Conservation (phyloP, 2,888 invertebrate genomes). For the Rhorus exstirpatorius region DNA sequence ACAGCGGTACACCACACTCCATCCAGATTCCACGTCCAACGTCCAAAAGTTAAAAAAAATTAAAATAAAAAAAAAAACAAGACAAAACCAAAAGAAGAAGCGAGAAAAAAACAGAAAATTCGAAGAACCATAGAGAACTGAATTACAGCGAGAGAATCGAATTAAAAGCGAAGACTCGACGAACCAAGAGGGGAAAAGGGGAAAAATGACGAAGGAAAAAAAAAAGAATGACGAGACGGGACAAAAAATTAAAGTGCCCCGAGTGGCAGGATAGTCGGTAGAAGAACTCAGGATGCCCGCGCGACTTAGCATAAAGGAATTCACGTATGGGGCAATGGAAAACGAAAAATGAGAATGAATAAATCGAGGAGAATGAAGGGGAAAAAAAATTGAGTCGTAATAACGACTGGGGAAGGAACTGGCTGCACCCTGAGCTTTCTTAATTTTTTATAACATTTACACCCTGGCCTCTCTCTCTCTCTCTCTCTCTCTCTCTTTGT, state of each 20-base stretch:
- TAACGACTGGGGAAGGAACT: slow-evolving; percentile 68
- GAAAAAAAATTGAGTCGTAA: slow-evolving; percentile 40
- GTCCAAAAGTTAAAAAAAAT: slow-evolving; percentile 74
- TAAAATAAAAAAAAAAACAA: slow-evolving; percentile 63
- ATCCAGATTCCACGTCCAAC: slow-evolving; percentile 85
- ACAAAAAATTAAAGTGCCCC: slow-evolving; percentile 72
- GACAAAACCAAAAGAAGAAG: slow-evolving; percentile 54
- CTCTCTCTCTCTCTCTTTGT: too few species aligned
- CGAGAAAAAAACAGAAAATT: slow-evolving; percentile 47
- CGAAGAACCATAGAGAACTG: slow-evolving; percentile 61
- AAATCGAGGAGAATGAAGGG: slow-evolving; percentile 2
- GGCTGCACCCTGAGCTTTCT: slow-evolving; percentile 75
- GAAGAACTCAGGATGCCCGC: slow-evolving; percentile 71
- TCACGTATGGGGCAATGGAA: slow-evolving; percentile 16
- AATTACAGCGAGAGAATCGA: slow-evolving; percentile 63
- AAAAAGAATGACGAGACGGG: slow-evolving; percentile 16
- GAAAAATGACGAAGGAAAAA: slow-evolving; percentile 42
- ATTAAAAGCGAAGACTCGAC: slow-evolving; percentile 36
- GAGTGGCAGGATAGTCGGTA: slow-evolving; percentile 66
- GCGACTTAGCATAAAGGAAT: slow-evolving; percentile 64
- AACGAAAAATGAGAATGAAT: slow-evolving; percentile 11
- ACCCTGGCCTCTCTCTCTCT: too few species aligned
- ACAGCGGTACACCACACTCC: slow-evolving; percentile 84
- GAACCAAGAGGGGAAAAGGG: slow-evolving; percentile 31
- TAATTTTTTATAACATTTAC: slow-evolving; percentile 73